Percentiles rank a stretch among this genome's conserved stretches.
Evolutionary conservation across 1,140 invertebrate species (phyloP).

Genomic region (Dufourea novaeangliae): DNA sequence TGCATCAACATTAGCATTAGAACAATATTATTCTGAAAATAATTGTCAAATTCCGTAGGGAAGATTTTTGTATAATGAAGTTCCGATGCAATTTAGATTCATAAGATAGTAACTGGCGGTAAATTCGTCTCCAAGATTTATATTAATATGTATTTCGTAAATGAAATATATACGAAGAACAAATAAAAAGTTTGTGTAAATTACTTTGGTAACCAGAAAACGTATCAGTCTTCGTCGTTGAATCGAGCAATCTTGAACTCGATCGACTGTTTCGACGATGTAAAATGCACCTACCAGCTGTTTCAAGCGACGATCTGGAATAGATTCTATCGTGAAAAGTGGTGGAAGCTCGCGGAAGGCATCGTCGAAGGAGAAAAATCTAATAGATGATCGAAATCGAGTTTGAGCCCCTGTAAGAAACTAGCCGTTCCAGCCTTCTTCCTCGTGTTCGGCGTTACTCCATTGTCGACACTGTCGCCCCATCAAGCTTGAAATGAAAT

Average conservation of each 20-base stretch:
- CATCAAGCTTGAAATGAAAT: conserved; percentile 76
- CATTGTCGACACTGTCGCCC: conserved; percentile 65
- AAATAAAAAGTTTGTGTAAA: neutral
- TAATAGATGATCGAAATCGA: conserved; percentile 78
- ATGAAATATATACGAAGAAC: neutral
- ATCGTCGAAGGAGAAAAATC: conserved; percentile 75
- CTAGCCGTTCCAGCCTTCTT: conserved; percentile 63
- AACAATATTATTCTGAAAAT: too few species aligned
- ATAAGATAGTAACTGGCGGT: too few species aligned
- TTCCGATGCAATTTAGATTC: too few species aligned
- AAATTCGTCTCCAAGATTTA: too few species aligned
- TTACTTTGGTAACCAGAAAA: neutral
- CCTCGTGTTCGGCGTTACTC: conserved; percentile 62
- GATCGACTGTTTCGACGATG: conserved; percentile 12
- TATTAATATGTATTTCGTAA: neutral
- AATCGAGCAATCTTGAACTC: conserved; percentile 23
- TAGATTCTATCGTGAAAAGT: conserved; percentile 54
- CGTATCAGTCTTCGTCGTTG: neutral
- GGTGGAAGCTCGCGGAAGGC: conserved; percentile 52
- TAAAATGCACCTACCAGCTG: conserved; percentile 37
- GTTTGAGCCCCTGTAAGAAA: conserved; percentile 77
- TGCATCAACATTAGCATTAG: too few species aligned
- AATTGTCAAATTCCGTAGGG: too few species aligned
- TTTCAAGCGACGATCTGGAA: conserved; percentile 51
- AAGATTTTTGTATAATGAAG: too few species aligned